Conservation (phyloP, 2,888 invertebrate species). For the Mycalesis mineus region DNA sequence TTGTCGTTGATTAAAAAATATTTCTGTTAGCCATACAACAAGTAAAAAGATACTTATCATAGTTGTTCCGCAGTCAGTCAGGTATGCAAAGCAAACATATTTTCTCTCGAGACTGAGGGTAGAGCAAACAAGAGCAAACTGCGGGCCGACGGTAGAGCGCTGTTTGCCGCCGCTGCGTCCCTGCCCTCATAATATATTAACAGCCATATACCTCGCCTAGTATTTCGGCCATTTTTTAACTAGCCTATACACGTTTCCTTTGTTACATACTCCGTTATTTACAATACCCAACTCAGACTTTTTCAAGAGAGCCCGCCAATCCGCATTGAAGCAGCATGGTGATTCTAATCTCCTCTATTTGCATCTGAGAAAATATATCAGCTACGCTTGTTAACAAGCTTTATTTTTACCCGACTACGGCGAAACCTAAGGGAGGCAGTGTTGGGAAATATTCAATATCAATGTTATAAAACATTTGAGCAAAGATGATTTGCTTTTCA, state of each 20-base stretch:
- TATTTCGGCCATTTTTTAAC: slow-evolving; percentile 17
- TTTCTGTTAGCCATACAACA: neutral
- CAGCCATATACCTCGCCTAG: slow-evolving; percentile 54
- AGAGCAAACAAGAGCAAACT: slow-evolving; percentile 69
- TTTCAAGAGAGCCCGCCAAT: no score
- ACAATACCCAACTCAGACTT: no score
- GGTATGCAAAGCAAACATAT: slow-evolving; percentile 76
- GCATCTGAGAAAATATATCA: no score
- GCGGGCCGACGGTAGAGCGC: slow-evolving; percentile 64
- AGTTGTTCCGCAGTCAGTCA: slow-evolving; percentile 49
- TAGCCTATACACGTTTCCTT: neutral
- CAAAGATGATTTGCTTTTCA: no score
- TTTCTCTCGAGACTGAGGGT: slow-evolving; percentile 75
- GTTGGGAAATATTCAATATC: no score
- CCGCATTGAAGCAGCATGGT: no score
- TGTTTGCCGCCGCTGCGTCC: slow-evolving; percentile 73
- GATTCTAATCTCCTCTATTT: no score
- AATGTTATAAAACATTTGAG: no score
- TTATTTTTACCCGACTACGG: no score
- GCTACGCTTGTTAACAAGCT: no score
- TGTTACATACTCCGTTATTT: neutral
- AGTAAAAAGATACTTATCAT: neutral
- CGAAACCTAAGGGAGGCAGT: no score
- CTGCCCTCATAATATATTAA: slow-evolving; percentile 77
- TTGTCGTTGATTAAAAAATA: no score